Conservation (phyloP, 2,888 invertebrate genomes). For the Tanytarsus gracilentus region DNA sequence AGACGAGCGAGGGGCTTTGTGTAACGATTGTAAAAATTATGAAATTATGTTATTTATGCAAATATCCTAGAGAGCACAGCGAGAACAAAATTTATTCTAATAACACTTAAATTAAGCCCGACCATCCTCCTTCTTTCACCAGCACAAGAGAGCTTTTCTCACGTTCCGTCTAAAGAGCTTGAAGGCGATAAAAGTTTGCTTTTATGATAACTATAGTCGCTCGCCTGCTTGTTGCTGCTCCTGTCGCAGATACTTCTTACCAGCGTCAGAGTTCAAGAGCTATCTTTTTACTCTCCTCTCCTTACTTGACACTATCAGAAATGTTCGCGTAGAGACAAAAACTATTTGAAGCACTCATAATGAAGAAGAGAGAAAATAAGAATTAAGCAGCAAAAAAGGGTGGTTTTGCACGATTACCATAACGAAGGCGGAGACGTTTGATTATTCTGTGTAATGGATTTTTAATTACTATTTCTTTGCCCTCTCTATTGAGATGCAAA, state of each 20-base stretch:
- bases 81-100: constrained; percentile 3
- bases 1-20: too few species aligned
- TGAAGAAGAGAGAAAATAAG: not conserved
- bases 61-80: not conserved
- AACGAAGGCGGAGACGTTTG: constrained; percentile 22
- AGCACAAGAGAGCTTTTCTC: too few species aligned
- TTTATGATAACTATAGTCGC: too few species aligned
- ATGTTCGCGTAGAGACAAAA: too few species aligned
- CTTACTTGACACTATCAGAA: too few species aligned
- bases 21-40: not conserved
- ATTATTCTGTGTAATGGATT: constrained; percentile 25
- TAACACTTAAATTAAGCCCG: constrained; percentile 9
- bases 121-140: not conserved
- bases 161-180: not conserved
- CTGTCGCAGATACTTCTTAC: too few species aligned
- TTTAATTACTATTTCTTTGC: constrained; percentile 22
- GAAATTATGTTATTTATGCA: constrained; percentile 17
- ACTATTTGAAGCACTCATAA: not conserved
- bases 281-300: too few species aligned
- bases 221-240: constrained; percentile 15
- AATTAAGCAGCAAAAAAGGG: not conserved
- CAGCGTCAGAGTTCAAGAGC: too few species aligned
- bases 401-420: constrained; percentile 20
- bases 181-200: constrained; percentile 14
- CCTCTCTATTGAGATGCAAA: not conserved